Evolutionary conservation across 2,888 invertebrate species (phyloP), one percentile per base, ranked within the genome.

Genomic region (Ennomos quercinarius): DNA sequence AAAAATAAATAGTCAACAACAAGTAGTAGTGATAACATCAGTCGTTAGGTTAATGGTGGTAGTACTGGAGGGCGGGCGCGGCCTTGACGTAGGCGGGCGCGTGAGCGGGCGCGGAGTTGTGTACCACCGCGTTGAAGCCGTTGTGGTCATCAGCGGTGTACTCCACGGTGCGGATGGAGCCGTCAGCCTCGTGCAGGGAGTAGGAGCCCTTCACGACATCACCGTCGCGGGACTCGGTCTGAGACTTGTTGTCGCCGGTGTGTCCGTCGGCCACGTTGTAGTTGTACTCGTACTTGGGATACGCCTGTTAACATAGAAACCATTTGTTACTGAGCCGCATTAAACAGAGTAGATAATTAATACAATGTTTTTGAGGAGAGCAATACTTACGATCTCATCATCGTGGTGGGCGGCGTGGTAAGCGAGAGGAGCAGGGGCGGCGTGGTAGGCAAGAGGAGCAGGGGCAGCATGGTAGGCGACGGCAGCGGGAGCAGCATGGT

Each of bases 161-260:
- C 77, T 93, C 87, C 65, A 93, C 93, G 64, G 91, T 93, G 67
- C 93, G 86, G 78, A 91, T 76, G 80, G 93, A 93, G 73, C 93
- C 93, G 74, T 93, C 93, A 49, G 93, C 91, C 74, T 93, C 93
- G 65, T 90, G 88, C 70, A 93, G 81, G 11, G 93, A 91, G 87
- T 94, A 93, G 10, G 89, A 86, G 71, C 93, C 94, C 76, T 91
- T 91, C 64, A 93, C 93, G 1, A 86, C 90, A 68, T 93, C 93
- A 43, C 93, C 93, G 69, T 93, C 93, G 66, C 91, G 87, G 61
- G 76, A 71, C 76, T 94, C 94, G 64, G 93, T 91, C 79, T 93
- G 93, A 61, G 87, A 86, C 83, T 94, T 93, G 81, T 91, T 87
- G 84, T 94, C 94, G 44, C 93, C 93, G 76, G 93, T 93, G 81